These are phyloP conservation scores for Plutomurus gul DNA, from an alignment of 1,140 invertebrate species.

Conservation along the genomic window DNA sequence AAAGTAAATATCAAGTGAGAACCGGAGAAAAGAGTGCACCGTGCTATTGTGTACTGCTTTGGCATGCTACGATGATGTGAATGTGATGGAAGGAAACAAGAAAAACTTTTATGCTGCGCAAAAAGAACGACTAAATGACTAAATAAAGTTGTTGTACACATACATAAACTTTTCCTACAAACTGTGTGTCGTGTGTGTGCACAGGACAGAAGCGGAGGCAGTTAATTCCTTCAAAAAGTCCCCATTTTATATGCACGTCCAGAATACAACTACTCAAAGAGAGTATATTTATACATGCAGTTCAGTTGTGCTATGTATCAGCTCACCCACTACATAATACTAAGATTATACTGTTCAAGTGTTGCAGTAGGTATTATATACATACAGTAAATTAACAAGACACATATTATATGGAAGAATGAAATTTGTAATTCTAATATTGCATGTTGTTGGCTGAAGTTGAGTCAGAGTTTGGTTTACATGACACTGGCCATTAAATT, in stretches of 20 bases:
- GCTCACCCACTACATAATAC: too few species aligned
- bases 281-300: too few species aligned
- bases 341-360: too few species aligned
- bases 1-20: slow-evolving; percentile 2
- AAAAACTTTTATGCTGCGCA: slow-evolving; percentile 24
- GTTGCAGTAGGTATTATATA: not conserved
- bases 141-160: slow-evolving; percentile 30
- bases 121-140: slow-evolving; percentile 27
- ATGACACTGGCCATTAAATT: slow-evolving; percentile 42
- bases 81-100: slow-evolving; percentile 20
- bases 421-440: slow-evolving; percentile 38
- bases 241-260: too few species aligned
- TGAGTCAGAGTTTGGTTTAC: not conserved
- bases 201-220: not conserved
- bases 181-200: not conserved
- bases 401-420: not conserved
- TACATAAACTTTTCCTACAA: not conserved
- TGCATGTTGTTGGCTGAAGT: slow-evolving; percentile 26
- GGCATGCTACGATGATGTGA: slow-evolving; percentile 8
- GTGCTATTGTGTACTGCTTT: not conserved
- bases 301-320: too few species aligned
- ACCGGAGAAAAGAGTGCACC: not conserved
- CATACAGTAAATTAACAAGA: not conserved
- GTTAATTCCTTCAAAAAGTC: too few species aligned
- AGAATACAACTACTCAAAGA: too few species aligned